These are phyloP conservation scores for Heterotis niloticus DNA, from an alignment of 2,113 vertebrate species.

Conservation along the genomic window DNA sequence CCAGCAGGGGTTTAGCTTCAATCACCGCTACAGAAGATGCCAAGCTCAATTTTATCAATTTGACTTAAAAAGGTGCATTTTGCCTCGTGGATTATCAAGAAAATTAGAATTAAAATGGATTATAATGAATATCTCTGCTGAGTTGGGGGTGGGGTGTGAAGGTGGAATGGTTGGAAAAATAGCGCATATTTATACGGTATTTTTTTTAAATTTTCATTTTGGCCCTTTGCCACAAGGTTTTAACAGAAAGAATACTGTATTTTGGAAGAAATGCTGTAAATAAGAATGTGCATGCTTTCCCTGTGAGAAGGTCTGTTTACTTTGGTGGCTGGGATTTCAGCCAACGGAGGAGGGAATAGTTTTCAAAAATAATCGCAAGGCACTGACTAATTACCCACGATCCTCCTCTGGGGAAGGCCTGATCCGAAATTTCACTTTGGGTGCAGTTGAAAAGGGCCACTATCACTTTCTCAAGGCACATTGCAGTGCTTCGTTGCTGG, in stretches of 20 bases:
- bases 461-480: constrained; percentile 19
- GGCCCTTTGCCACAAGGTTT: constrained; percentile 53
- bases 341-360: constrained; percentile 65
- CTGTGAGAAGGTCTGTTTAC: constrained; percentile 59
- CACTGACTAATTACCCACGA: constrained; percentile 60
- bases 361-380: constrained; percentile 67
- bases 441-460: constrained; percentile 33
- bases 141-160: constrained; percentile 20
- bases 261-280: constrained; percentile 69
- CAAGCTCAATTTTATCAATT: constrained; percentile 56
- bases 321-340: constrained; percentile 61
- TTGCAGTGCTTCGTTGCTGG: constrained; percentile 15
- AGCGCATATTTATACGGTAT: constrained; percentile 47
- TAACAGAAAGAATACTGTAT: constrained; percentile 66
- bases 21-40: constrained; percentile 48
- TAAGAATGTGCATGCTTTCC: constrained; percentile 61
- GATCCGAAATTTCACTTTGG: constrained; percentile 44
- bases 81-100: constrained; percentile 42
- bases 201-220: constrained; percentile 57
- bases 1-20: constrained; percentile 8
- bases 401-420: constrained; percentile 49
- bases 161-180: constrained; percentile 49
- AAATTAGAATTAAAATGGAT: constrained; percentile 50
- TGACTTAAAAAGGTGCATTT: constrained; percentile 41
- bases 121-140: constrained; percentile 20